Base-by-base conservation (phyloP, 2,797 vertebrate species). In the Chrosomus eos region DNA sequence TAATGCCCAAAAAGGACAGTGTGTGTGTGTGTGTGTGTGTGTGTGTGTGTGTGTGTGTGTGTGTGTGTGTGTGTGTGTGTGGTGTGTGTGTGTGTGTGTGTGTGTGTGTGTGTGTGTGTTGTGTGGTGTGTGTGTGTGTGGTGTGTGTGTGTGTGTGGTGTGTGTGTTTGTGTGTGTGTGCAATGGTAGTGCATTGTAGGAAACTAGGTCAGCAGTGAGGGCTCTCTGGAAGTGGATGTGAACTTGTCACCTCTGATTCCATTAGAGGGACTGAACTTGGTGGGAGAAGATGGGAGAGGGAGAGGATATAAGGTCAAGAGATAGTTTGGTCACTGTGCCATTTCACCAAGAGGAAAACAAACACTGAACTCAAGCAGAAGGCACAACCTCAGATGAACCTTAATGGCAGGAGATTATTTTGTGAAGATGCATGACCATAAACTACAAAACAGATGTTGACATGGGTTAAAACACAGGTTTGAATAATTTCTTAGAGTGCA, bases 171-270 rank as follows among this genome's bases (percentile, higher is more conserved):
- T 14, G 60, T 40, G 23, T 62, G 58, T 72, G 28, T 33, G 64
- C 66, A 28, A 40, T 40, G 73, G 64, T 67, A 43, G 67, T 86
- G 86, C 88, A 87, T 84, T 87, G 85, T 88, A 87, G 88, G 84
- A 80, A 93, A 96, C 94, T 96, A 96, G 95, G 96, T 96, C 96
- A 96, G 90, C 86, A 93, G 92, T 93, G 93, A 93, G 92, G 93
- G 92, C 94, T 95, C 93, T 92, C 94, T 90, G 92, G 94, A 94
- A 93, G 91, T 94, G 91, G 93, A 93, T 92, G 90, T 96, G 95
- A 97, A 97, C 96, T 96, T 96, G 94, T 96, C 95, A 97, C 95
- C 95, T 95, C 93, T 89, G 93, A 96, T 95, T 91, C 92, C 90
- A 93, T 95, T 95, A 91, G 94, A 89, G 89, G 85, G 92, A 88